Evolutionary conservation across 2,888 invertebrate species (phyloP).

Genomic region (Geophilus truncorum): DNA sequence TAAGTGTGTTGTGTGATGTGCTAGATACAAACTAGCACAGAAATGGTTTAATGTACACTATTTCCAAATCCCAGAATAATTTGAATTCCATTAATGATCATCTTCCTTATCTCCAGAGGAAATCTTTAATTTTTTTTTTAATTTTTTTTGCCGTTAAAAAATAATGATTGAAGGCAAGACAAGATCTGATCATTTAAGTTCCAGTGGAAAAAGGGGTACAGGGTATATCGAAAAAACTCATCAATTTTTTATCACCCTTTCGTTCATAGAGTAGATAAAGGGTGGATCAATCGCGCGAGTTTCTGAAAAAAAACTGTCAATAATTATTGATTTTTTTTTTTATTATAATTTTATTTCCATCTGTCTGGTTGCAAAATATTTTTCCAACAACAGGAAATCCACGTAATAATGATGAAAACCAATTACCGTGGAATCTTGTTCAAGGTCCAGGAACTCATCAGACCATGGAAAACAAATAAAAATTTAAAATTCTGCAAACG

Average conservation of each 20-base stretch:
- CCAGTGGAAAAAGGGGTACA: too few species aligned
- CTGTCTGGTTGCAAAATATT: background rate
- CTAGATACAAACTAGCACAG: background rate
- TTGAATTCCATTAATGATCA: too few species aligned
- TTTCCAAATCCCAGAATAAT: background rate
- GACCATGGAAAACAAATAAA: background rate
- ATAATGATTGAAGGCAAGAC: too few species aligned
- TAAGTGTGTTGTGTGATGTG: background rate
- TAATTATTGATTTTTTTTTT: background rate
- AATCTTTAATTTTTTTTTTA: too few species aligned
- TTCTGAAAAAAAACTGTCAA: background rate
- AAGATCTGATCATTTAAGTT: too few species aligned
- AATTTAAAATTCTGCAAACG: background rate
- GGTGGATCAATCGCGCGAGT: background rate
- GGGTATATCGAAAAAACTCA: too few species aligned
- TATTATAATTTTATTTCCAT: background rate
- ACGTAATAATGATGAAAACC: background rate
- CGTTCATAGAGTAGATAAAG: background rate
- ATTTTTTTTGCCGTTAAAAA: too few species aligned
- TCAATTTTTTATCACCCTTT: background rate
- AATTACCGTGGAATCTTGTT: background rate
- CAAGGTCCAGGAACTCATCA: background rate
- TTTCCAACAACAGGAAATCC: background rate
- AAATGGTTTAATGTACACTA: background rate
- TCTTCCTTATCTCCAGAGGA: too few species aligned